Evolutionary conservation across 2,113 vertebrate genomes (phyloP).

Genomic region (Tachuris rubrigastra): DNA sequence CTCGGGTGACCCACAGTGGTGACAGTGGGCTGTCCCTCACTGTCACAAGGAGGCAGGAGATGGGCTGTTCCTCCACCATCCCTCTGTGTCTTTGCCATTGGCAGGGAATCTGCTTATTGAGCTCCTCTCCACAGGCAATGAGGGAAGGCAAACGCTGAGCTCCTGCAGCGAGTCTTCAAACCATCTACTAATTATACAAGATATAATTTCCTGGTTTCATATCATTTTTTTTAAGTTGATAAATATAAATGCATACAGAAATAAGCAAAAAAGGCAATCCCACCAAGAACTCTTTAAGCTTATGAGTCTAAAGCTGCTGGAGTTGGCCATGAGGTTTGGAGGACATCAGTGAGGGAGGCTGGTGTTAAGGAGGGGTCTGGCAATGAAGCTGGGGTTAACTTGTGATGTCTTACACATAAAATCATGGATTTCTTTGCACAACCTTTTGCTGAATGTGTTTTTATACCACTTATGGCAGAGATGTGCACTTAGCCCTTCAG

Average conservation of each 20-base stretch:
- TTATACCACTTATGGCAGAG: background rate
- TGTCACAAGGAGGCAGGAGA: background rate
- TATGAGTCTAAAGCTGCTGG: background rate
- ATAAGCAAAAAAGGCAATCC: background rate
- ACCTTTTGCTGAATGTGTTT: background rate
- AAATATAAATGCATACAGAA: rapidly evolving
- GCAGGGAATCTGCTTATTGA: background rate
- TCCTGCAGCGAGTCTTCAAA: background rate
- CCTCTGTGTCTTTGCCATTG: background rate
- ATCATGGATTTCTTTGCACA: background rate
- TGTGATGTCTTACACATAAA: background rate
- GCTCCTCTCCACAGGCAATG: background rate
- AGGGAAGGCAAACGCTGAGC: background rate
- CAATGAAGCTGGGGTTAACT: background rate
- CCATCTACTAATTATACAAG: background rate
- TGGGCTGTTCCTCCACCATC: background rate
- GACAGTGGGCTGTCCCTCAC: background rate
- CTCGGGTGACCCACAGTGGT: background rate
- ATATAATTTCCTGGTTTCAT: background rate
- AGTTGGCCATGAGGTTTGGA: background rate
- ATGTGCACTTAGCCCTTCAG: background rate
- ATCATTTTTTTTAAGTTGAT: background rate
- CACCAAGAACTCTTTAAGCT: background rate
- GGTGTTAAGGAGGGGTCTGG: background rate
- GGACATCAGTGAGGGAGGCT: background rate